Evolutionary conservation across 2,113 vertebrate species (phyloP), one percentile per base, ranked within the genome.

Genomic region (Ptilorrhoa leucosticta): DNA sequence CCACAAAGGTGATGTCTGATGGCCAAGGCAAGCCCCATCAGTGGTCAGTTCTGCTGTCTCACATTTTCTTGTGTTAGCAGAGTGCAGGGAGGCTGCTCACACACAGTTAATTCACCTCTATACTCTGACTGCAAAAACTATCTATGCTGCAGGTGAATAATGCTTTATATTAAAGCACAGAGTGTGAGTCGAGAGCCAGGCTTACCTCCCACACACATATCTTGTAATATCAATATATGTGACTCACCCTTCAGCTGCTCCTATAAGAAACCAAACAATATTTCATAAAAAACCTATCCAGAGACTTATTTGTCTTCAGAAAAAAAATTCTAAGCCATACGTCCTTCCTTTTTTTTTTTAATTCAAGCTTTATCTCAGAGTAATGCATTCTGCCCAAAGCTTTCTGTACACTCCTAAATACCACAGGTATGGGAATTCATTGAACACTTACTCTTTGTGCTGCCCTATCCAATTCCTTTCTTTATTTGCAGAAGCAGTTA

Each of bases 161-260:
- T 89, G 53, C 76, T 88, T 94, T 82, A 35, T 94, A 93, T 89
- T 96, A 93, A 83, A 96, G 68, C 75, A 80, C 37, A 65, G 69
- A 72, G 35, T 30, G 31, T 7, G 72, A 90, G 68, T 24, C 0
- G 3, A 94, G 90, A 96, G 68, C 61, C 60, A 75, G 66, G 76
- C 72, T 96, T 89, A 66, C 88, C 83, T 93, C 90, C 95, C 73
- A 92, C 86, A 2, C 87, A 69, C 12, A 3, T 72, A 68, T 80
- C 83, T 81, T 89, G 40, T 68, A 85, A 82, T 88, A 92, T 40
- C 88, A 93, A 89, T 94, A 83, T 70, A 70, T 45, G 79, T 93
- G 93, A 95, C 90, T 94, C 93, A 95, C 39, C 24, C 66, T 90
- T 95, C 83, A 90, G 61, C 83, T 82, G 82, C 50, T 93, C 66